These are phyloP conservation scores for Acanthosoma haemorrhoidale DNA, from an alignment of 2,888 invertebrate species.

Conservation along the genomic window DNA sequence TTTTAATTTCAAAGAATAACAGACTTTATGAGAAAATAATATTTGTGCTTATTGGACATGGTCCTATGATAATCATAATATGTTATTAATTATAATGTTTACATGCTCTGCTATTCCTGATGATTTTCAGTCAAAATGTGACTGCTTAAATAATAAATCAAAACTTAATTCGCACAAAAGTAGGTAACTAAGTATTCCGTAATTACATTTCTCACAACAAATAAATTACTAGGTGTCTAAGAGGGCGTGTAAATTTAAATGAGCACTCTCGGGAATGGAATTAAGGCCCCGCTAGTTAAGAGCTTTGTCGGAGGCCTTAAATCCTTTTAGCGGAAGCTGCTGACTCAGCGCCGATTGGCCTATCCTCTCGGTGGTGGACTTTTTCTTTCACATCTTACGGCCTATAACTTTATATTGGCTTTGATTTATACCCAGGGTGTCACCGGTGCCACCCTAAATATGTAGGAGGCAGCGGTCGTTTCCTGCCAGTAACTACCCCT, in stretches of 20 bases:
- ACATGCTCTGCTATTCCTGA: no score
- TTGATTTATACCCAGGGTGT: not conserved
- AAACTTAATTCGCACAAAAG: no score
- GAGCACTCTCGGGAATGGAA: not conserved
- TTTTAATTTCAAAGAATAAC: no score
- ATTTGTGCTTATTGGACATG: no score
- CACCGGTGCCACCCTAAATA: not conserved
- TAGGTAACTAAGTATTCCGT: no score
- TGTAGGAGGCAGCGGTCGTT: not conserved
- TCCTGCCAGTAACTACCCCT: constrained; percentile 3
- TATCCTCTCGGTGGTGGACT: not conserved
- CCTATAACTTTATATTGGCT: constrained; percentile 6
- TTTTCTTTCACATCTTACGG: not conserved
- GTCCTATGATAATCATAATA: no score
- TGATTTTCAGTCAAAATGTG: no score
- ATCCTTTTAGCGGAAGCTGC: not conserved
- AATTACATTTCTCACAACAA: not conserved
- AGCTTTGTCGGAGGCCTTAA: not conserved
- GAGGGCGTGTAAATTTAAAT: not conserved
- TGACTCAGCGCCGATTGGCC: not conserved
- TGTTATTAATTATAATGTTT: no score
- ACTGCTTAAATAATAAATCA: no score
- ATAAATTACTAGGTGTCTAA: not conserved
- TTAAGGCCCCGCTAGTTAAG: not conserved
- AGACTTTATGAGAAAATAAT: no score